phyloP scores from a whole-genome alignment of 2,797 vertebrate genomes.

The Aulostomus chinensis region DNA sequence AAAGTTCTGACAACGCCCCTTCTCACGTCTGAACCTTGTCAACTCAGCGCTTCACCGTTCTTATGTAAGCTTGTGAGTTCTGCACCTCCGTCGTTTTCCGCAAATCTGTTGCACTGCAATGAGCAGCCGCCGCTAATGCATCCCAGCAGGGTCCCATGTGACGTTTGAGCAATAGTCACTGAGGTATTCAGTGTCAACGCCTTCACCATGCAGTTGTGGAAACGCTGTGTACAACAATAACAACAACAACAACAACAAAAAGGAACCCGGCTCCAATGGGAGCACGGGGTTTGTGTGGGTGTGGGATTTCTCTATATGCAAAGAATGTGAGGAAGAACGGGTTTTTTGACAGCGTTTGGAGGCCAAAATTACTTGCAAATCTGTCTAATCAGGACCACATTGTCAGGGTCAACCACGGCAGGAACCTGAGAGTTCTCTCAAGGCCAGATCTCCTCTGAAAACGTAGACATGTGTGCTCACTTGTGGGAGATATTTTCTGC shows the following conservation, averaged over 20 bases:
- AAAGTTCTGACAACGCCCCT: no score
- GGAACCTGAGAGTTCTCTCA: constrained; percentile 41
- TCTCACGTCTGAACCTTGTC: not conserved
- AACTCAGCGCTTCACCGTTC: no score
- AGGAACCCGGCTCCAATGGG: constrained; percentile 14
- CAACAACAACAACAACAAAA: constrained; percentile 12
- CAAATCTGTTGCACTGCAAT: not conserved
- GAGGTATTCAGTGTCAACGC: constrained; percentile 20
- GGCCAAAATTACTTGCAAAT: constrained; percentile 52
- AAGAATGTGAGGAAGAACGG: constrained; percentile 45
- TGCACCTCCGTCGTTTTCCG: not conserved
- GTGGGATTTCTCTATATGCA: constrained; percentile 25
- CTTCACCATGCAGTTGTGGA: constrained; percentile 53
- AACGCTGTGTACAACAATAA: constrained; percentile 50
- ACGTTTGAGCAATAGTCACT: constrained; percentile 33
- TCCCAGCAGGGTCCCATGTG: constrained; percentile 29
- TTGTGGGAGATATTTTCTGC: constrained; percentile 37
- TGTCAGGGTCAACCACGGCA: constrained; percentile 51
- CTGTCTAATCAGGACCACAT: constrained; percentile 62
- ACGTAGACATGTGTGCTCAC: constrained; percentile 21
- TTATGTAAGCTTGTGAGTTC: no score
- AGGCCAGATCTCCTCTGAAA: constrained; percentile 28
- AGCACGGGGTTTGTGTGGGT: constrained; percentile 19
- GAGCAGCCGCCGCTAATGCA: constrained; percentile 13
- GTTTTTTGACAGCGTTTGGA: constrained; percentile 43